These are phyloP conservation scores for Scortum barcoo DNA, from an alignment of 2,113 vertebrate genomes.

Conservation along the genomic window DNA sequence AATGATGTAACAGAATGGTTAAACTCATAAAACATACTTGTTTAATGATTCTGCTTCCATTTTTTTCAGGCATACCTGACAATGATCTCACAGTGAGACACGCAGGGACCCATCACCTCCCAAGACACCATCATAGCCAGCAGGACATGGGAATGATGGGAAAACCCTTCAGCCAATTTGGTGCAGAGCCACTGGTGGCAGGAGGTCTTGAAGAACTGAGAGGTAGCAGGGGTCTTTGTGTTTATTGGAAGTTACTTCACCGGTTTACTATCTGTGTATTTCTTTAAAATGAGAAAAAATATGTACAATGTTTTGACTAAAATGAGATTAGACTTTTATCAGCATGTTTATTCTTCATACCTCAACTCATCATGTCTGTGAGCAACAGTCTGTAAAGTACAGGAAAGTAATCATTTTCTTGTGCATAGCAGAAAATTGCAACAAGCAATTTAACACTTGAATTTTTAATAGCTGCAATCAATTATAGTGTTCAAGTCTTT, in stretches of 20 bases:
- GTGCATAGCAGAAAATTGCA: constrained; percentile 5
- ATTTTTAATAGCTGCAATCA: neutral
- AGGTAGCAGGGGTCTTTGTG: constrained; percentile 76
- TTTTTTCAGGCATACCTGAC: constrained; percentile 63
- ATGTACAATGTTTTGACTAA: neutral
- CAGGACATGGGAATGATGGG: constrained; percentile 79
- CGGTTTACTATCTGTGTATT: neutral
- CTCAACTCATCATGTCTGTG: neutral
- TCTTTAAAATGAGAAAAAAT: constrained; percentile 1
- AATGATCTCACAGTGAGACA: constrained; percentile 68
- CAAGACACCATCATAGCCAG: constrained; percentile 72
- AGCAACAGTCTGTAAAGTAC: neutral
- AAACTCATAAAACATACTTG: neutral
- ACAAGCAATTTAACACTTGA: constrained; percentile 14
- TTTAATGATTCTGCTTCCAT: neutral
- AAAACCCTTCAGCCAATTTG: constrained; percentile 78
- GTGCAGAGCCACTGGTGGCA: constrained; percentile 77
- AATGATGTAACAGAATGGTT: neutral
- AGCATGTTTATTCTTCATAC: neutral
- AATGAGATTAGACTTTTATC: neutral
- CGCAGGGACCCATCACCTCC: constrained; percentile 66
- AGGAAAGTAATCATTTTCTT: neutral
- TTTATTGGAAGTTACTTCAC: neutral
- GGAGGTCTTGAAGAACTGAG: constrained; percentile 77
- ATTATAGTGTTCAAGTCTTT: neutral